These are phyloP conservation scores for Hyperopisus bebe DNA, from an alignment of 2,113 vertebrate species.

Conservation along the genomic window DNA sequence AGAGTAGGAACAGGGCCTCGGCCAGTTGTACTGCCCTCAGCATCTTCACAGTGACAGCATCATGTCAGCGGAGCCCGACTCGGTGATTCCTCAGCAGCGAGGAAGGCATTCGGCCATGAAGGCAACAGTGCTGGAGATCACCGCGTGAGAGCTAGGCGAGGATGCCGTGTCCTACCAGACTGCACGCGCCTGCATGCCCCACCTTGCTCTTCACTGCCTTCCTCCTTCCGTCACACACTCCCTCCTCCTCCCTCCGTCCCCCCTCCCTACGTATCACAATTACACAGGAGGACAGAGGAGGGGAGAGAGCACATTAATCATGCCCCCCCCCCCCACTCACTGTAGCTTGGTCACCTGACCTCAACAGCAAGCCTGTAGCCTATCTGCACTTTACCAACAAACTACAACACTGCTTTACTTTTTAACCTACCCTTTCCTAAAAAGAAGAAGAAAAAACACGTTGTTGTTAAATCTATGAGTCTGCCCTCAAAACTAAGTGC, in stretches of 20 bases:
- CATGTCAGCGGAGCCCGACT: slow-evolving; percentile 25
- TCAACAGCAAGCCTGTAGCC: background rate
- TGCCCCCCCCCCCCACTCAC: background rate
- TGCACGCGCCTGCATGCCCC: background rate
- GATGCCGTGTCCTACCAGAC: background rate
- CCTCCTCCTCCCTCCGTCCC: slow-evolving; percentile 1
- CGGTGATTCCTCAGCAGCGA: background rate
- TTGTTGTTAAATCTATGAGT: background rate
- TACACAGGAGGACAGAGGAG: background rate
- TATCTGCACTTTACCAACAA: background rate
- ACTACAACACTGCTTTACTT: background rate
- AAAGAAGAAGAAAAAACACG: background rate
- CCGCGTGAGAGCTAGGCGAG: background rate
- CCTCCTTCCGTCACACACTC: background rate
- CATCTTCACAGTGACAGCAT: slow-evolving; percentile 53
- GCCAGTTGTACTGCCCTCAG: slow-evolving; percentile 42
- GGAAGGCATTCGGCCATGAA: slow-evolving; percentile 25
- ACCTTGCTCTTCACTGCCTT: slow-evolving; percentile 19
- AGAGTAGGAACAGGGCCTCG: slow-evolving; percentile 43
- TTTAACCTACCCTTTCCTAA: background rate
- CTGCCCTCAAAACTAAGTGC: background rate
- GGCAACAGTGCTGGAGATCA: background rate
- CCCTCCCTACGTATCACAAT: background rate
- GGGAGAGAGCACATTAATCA: background rate
- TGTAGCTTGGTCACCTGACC: background rate